These are phyloP conservation scores for Neodiprion pinetum DNA, from an alignment of 1,140 invertebrate species.

Conservation along the genomic window DNA sequence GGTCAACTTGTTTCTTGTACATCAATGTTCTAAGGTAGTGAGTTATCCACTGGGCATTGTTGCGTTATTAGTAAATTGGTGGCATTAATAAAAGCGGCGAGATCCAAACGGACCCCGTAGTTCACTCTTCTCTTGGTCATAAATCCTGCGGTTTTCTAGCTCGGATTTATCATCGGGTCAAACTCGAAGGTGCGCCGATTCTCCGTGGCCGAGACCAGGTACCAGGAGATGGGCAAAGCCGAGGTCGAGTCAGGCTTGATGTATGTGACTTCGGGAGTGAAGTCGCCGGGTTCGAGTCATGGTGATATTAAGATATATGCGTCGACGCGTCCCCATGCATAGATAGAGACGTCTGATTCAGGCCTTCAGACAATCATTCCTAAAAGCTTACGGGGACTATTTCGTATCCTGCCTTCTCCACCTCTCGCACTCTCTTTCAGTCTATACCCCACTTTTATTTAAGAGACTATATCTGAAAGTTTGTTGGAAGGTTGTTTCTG, in stretches of 20 bases:
- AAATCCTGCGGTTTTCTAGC: not conserved
- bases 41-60: not conserved
- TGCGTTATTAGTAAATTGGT: not conserved
- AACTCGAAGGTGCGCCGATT: too few species aligned
- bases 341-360: constrained; percentile 1
- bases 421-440: constrained; percentile 13
- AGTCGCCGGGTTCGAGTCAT: not conserved
- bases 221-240: too few species aligned
- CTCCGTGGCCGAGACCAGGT: too few species aligned
- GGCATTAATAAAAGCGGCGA: constrained; percentile 7
- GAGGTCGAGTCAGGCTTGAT: not conserved
- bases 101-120: not conserved
- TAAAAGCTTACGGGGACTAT: too few species aligned
- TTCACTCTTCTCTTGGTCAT: not conserved
- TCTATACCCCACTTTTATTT: constrained; percentile 22
- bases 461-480: not conserved
- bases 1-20: not conserved
- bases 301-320: not conserved
- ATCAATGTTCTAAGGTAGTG: not conserved
- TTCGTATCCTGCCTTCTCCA: constrained; percentile 8
- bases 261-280: constrained; percentile 7
- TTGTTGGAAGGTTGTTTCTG: too few species aligned
- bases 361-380: not conserved
- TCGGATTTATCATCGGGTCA: not conserved
- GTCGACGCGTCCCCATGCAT: not conserved